Conservation (phyloP, 2,888 invertebrate genomes). For the Ariolimax columbianus region DNA sequence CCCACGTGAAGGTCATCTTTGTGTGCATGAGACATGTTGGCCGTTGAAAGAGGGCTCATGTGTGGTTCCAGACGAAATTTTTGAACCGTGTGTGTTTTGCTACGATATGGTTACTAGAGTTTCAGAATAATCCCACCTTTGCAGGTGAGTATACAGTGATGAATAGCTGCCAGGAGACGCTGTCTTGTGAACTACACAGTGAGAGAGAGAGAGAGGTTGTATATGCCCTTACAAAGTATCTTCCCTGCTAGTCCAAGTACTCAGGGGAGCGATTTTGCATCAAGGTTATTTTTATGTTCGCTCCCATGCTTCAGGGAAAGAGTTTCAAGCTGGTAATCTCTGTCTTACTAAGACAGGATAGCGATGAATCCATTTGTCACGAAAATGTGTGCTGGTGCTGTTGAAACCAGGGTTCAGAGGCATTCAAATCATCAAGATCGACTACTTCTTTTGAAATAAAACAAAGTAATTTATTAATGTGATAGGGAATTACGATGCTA, state of each 20-base stretch:
- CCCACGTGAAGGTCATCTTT: constrained; percentile 90
- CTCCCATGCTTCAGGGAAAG: not conserved
- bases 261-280: not conserved
- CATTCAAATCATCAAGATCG: not conserved
- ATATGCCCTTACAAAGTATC: not conserved
- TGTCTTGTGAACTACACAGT: not conserved
- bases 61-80: not conserved
- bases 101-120: not conserved
- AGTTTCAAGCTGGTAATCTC: not conserved
- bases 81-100: not conserved
- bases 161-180: not conserved
- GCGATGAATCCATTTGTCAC: not conserved
- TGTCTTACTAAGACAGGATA: not conserved
- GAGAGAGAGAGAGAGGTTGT: no score
- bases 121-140: not conserved
- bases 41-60: constrained; percentile 26
- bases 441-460: not conserved
- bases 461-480: not conserved
- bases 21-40: constrained; percentile 59
- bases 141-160: not conserved
- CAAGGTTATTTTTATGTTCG: not conserved
- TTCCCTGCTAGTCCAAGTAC: not conserved
- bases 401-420: no score
- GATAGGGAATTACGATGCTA: no score
- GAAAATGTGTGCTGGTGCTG: not conserved